Evolutionary conservation across 2,113 vertebrate species (phyloP).

Genomic region (Mormyrus lacerda): DNA sequence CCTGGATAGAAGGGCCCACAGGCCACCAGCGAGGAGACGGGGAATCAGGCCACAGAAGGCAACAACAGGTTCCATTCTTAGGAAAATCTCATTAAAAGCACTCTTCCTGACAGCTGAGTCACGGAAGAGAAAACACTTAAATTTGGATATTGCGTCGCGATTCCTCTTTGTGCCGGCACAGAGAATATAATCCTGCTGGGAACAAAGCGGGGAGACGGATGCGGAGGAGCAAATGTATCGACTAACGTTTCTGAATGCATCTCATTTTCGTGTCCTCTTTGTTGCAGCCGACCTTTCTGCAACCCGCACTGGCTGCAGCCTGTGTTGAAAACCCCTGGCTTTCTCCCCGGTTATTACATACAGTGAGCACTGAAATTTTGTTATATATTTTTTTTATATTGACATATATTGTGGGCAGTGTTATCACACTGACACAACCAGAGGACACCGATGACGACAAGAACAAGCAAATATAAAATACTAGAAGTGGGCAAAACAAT

Average conservation of each 20-base stretch:
- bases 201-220: conserved; percentile 45
- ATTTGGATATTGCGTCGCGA: conserved; percentile 48
- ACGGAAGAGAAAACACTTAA: conserved; percentile 41
- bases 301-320: conserved; percentile 45
- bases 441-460: neutral
- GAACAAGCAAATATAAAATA: neutral
- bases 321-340: conserved; percentile 12
- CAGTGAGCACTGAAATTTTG: neutral
- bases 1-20: conserved; percentile 11
- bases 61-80: conserved; percentile 33
- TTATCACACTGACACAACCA: neutral
- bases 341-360: neutral
- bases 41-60: conserved; percentile 19
- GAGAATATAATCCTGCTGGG: conserved; percentile 36
- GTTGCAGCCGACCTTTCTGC: conserved; percentile 49
- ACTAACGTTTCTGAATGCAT: conserved; percentile 48
- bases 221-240: conserved; percentile 41
- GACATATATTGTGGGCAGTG: neutral
- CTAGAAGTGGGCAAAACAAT: neutral
- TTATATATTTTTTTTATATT: neutral
- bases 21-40: conserved; percentile 15
- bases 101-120: conserved; percentile 40
- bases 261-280: conserved; percentile 44
- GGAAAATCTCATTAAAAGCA: conserved; percentile 45
- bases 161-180: conserved; percentile 40